Evolutionary conservation across 2,797 vertebrate genomes (phyloP).

Genomic region (Oreonectes daqikongensis): DNA sequence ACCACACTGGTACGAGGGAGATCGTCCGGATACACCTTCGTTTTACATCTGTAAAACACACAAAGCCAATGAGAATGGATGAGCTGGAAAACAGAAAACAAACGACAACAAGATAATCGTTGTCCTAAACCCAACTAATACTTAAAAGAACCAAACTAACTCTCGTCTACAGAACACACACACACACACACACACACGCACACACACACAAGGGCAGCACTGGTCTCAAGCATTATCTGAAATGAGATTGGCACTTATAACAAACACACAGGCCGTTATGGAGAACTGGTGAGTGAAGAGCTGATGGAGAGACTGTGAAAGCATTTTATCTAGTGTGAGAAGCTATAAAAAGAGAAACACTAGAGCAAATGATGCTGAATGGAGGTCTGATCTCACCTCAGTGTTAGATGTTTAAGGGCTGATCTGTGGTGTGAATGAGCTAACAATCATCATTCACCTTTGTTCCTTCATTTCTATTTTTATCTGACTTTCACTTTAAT

Average conservation of each 20-base stretch:
- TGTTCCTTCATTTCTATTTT: too few relatives aligned
- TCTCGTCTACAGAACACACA: not conserved
- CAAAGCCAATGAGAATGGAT: slow-evolving; percentile 22
- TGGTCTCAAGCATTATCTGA: slow-evolving; percentile 7
- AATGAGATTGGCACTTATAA: slow-evolving; percentile 35
- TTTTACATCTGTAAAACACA: slow-evolving; percentile 85
- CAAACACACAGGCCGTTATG: slow-evolving; percentile 25
- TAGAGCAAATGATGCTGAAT: slow-evolving; percentile 9
- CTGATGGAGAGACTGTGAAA: slow-evolving; percentile 10
- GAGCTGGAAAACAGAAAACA: not conserved
- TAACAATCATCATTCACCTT: not conserved
- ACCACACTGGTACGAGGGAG: slow-evolving; percentile 96
- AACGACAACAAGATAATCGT: not conserved
- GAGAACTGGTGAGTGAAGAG: slow-evolving; percentile 11
- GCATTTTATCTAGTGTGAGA: not conserved
- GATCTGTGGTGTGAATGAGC: slow-evolving; percentile 22
- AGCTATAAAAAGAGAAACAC: slow-evolving; percentile 6
- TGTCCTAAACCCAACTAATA: not conserved
- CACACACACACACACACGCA: not conserved
- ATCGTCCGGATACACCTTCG: slow-evolving; percentile 92
- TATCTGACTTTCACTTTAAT: not conserved
- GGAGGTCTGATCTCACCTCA: slow-evolving; percentile 8
- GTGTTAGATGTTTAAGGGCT: not conserved
- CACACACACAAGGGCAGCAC: not conserved
- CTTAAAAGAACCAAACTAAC: not conserved